These are phyloP conservation scores for Trichonephila inaurata DNA, from an alignment of 1,140 invertebrate species.

Conservation along the genomic window DNA sequence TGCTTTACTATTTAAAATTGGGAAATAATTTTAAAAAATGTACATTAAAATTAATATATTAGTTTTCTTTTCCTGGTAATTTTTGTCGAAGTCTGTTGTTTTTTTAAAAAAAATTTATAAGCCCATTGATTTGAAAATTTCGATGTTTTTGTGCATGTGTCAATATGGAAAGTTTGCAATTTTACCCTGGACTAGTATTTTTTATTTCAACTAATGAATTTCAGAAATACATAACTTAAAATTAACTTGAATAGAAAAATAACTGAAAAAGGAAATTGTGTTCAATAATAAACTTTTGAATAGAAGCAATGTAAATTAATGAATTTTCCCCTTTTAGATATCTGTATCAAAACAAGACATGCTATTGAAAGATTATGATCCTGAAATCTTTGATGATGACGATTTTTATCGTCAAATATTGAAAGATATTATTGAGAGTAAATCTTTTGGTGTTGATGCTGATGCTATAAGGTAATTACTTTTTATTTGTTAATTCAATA, in stretches of 20 bases:
- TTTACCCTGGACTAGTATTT: no score
- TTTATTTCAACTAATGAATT: no score
- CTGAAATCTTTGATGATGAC: conserved; percentile 96
- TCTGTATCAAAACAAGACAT: conserved; percentile 62
- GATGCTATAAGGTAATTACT: conserved; percentile 79
- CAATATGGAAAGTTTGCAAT: no score
- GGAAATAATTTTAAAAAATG: background rate
- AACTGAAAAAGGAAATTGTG: no score
- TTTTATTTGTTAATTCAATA: no score
- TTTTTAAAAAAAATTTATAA: background rate
- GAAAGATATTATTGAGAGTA: conserved; percentile 94
- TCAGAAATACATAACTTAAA: no score
- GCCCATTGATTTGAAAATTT: no score
- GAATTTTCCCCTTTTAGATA: background rate
- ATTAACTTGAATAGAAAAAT: no score
- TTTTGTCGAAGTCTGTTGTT: background rate
- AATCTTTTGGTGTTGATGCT: conserved; percentile 90
- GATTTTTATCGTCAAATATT: conserved; percentile 98
- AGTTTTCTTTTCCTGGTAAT: background rate
- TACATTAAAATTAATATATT: background rate
- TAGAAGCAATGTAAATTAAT: background rate
- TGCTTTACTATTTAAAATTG: background rate
- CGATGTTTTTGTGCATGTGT: no score
- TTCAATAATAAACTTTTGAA: no score
- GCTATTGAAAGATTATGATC: conserved; percentile 85